These are phyloP conservation scores for Pardalotus punctatus DNA, from an alignment of 2,113 vertebrate species.

Conservation along the genomic window DNA sequence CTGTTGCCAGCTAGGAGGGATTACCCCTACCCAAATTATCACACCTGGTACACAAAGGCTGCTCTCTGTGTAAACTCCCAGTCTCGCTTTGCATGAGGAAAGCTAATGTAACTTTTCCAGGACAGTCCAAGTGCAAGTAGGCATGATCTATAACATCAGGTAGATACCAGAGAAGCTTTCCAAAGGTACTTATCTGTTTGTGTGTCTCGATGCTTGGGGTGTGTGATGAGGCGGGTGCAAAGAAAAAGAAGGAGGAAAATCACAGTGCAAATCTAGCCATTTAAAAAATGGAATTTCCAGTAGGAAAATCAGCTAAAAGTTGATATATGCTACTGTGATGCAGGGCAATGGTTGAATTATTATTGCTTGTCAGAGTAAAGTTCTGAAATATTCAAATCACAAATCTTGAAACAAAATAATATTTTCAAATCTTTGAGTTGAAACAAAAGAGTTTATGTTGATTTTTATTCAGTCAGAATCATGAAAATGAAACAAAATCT, in stretches of 20 bases:
- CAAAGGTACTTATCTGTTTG: neutral
- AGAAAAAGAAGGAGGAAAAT: neutral
- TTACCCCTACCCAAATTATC: neutral
- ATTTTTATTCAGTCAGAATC: neutral
- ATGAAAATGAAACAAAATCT: neutral
- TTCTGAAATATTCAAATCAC: neutral
- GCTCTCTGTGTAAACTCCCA: neutral
- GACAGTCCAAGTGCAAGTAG: neutral
- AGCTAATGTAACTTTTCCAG: neutral
- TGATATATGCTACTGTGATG: neutral
- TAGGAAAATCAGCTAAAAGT: neutral
- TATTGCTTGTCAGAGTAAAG: neutral
- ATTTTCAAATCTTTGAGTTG: neutral
- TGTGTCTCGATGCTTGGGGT: accelerated
- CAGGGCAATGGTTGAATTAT: neutral
- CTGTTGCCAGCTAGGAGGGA: neutral
- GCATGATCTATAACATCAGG: accelerated
- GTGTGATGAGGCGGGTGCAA: neutral
- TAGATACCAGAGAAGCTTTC: neutral
- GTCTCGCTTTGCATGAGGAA: neutral
- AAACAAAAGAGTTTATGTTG: neutral
- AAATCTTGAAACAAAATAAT: neutral
- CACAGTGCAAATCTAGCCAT: neutral
- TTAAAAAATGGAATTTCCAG: neutral
- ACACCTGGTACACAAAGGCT: neutral